phyloP scores from a whole-genome alignment of 2,797 vertebrate genomes.

The Danio aesculapii region DNA sequence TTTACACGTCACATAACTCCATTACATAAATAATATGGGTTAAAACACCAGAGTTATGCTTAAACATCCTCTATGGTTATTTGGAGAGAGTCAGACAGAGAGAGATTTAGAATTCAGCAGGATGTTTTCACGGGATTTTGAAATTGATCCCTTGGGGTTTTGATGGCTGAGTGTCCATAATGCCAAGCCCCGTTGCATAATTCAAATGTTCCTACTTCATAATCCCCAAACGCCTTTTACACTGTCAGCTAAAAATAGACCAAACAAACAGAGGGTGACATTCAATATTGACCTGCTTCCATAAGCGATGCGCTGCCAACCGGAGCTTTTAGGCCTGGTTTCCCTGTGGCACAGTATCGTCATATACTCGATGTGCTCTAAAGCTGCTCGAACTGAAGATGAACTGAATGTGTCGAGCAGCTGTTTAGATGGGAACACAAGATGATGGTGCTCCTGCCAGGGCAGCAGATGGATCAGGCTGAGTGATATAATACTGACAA shows the following conservation, averaged over 20 bases:
- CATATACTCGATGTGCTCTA: background rate
- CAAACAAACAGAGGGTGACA: constrained; percentile 44
- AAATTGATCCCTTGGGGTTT: constrained; percentile 44
- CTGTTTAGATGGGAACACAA: constrained; percentile 45
- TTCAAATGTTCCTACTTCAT: constrained; percentile 70
- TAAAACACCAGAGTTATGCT: constrained; percentile 5
- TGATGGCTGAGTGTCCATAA: constrained; percentile 61
- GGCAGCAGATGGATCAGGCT: constrained; percentile 43
- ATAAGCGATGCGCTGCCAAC: constrained; percentile 64
- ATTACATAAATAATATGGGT: constrained; percentile 31
- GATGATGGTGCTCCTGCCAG: constrained; percentile 38
- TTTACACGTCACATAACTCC: background rate
- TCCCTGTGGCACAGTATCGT: constrained; percentile 13
- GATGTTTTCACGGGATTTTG: constrained; percentile 48
- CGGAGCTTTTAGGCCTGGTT: constrained; percentile 48
- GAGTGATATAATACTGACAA: constrained; percentile 41
- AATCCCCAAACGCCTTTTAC: constrained; percentile 79
- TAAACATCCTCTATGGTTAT: constrained; percentile 7
- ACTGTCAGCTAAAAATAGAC: constrained; percentile 47
- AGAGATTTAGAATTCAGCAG: constrained; percentile 43
- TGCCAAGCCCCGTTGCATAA: constrained; percentile 72
- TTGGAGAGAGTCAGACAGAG: constrained; percentile 17
- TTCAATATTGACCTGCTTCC: constrained; percentile 63
- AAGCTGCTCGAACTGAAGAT: constrained; percentile 37
- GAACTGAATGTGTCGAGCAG: constrained; percentile 41